Evolutionary conservation across 1,140 invertebrate genomes (phyloP), one percentile per base, ranked within the genome.

Genomic region (Drosophila novamexicana): DNA sequence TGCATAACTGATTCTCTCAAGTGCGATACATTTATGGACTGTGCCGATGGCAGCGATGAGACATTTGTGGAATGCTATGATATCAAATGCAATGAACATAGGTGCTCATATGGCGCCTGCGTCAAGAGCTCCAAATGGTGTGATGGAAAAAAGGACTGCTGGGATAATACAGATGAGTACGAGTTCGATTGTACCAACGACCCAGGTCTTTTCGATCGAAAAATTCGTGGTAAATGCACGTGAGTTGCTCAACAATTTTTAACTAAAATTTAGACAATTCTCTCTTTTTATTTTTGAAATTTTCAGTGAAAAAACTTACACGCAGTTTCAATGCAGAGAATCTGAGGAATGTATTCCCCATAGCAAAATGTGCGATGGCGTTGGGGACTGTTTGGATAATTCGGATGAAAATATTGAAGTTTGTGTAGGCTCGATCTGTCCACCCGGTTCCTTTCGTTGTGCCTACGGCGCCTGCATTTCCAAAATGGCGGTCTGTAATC

Each of bases 81-180:
- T 1, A 14, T 92, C 45, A 76, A 79, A 0, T 94, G 94, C 59
- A 81, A 86, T 2, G 70, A 91, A 0, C 93, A 93, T 85, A 90
- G 92, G 7, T 96, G 95, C 66, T 71, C 91, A 6, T 90, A 95
- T 61, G 95, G 95, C 2, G 94, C 93, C 1, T 96, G 95, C 58
- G 93, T 95, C 7, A 82, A 92, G 0, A 1, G 1, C 1, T 9
- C 7, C 7, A 37, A 53, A 2, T 10, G 8, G n/a, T 53, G 52
- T 34, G 90, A 93, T 7, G 93, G 93, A 0, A 34, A 0, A 6
- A 29, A 14, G 0, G 50, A 79, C 22, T 79, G 76, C 53, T 45
- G 34, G 14, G 96, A 96, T 85, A 93, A 92, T 6, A 94, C 94
- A 1, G 95, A 96, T 77, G 95, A 96, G 91, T 91, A 1, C 57